These are phyloP conservation scores for Cephus sareptanus DNA, from an alignment of 2,888 invertebrate species.

Conservation along the genomic window DNA sequence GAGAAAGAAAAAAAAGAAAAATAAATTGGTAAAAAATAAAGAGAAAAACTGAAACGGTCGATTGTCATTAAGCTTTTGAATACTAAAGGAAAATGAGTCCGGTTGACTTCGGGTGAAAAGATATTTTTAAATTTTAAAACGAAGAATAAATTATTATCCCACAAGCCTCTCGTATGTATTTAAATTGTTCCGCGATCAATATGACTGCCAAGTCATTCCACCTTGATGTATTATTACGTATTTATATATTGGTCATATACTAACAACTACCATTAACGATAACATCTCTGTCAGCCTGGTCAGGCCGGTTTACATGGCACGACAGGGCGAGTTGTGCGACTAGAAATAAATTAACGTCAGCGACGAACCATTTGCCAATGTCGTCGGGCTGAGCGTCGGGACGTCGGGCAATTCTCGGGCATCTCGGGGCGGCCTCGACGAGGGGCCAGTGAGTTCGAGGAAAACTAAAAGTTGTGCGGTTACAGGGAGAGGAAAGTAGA, in stretches of 20 bases:
- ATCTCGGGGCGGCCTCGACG: not conserved
- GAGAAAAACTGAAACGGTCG: not conserved
- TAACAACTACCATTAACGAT: not conserved
- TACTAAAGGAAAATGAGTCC: not conserved
- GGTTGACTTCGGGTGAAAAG: not conserved
- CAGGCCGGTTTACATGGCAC: not conserved
- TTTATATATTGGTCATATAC: not conserved
- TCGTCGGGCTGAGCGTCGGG: not conserved
- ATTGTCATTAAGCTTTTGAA: not conserved
- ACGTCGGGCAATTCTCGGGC: slow-evolving; percentile 14
- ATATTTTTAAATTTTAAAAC: not conserved
- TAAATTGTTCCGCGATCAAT: not conserved
- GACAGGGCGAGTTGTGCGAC: not conserved
- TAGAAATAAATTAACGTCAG: not conserved
- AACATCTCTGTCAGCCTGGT: not conserved
- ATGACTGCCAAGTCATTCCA: not conserved
- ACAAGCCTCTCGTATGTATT: not conserved
- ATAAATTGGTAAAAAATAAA: not conserved
- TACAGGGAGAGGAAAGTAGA: not conserved
- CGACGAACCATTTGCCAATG: not conserved
- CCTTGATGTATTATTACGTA: not conserved
- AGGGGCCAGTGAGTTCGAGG: not conserved
- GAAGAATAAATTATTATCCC: not conserved
- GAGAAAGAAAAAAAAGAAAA: too few species aligned
- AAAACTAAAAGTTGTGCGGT: not conserved